A percentile compares a stretch with the other conserved stretches of the same genome.
phyloP scores from a whole-genome alignment of 2,797 vertebrate species.

The Babyrousa celebensis region DNA sequence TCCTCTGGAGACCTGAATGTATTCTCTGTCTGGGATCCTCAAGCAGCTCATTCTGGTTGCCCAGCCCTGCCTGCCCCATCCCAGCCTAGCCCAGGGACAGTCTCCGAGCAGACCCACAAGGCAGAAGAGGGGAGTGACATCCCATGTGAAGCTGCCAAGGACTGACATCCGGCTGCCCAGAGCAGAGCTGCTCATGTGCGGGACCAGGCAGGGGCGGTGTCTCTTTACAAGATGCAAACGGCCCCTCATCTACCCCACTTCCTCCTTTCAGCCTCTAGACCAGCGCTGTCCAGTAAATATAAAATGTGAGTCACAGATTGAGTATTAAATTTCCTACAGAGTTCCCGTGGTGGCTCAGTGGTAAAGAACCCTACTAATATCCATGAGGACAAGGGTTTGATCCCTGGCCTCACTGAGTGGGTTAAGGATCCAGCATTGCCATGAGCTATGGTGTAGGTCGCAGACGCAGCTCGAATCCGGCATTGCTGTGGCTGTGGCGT shows the following conservation, averaged over 20 bases:
- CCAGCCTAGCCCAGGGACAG: not conserved
- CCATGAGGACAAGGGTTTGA: too few relatives aligned
- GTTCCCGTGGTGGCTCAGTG: too few relatives aligned
- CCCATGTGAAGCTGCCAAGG: not conserved
- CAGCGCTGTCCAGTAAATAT: not conserved
- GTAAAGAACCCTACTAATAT: too few relatives aligned
- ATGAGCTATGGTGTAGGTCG: too few relatives aligned
- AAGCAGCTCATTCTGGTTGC: not conserved
- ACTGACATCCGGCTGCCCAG: not conserved
- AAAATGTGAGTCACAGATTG: not conserved
- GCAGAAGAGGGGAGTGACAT: not conserved
- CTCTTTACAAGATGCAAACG: not conserved
- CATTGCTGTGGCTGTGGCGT: too few relatives aligned
- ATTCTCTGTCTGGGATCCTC: not conserved
- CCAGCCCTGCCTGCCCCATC: not conserved
- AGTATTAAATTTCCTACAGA: not conserved
- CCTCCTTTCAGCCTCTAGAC: not conserved
- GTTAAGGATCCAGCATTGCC: too few relatives aligned
- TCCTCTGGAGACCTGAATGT: not conserved
- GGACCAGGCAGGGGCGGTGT: not conserved
- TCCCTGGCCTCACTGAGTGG: too few relatives aligned
- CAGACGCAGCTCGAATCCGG: too few relatives aligned
- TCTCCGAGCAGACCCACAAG: not conserved
- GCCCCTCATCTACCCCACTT: not conserved
- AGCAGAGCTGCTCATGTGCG: not conserved